Base-by-base conservation (phyloP, 1,140 invertebrate species). In the Trachymyrmex septentrionalis region DNA sequence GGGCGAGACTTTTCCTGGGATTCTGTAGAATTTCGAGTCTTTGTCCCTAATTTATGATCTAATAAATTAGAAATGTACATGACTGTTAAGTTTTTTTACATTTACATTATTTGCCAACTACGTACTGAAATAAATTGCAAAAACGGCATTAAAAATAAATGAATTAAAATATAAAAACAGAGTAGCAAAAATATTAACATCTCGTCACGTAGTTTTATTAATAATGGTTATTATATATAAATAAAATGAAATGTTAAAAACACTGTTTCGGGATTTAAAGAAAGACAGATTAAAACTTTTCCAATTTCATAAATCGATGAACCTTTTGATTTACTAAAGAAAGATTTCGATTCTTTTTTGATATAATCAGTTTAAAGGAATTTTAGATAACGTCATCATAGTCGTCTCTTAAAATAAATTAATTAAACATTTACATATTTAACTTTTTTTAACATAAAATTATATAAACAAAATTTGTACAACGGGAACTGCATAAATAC, bases 261-360 rank as follows among this genome's bases (percentile, higher is more conserved):
- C 34, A 34, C 4, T 34, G 27, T 84, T 84, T 4, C 27, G 14
- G 3, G 9, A 24, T 75, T 84, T 50, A 50, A 21, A 59, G 34
- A 9, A 50, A 73, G 55, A 73, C 14, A 73, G 24, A 82, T 73
- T 84, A 75, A 63, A 84, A 75, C 69, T 84, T 84, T 84, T 75
- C 48, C 14, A 73, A 84, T 73, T 84, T 7, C 10, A 84, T n/a
- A 75, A 73, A 27, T 73, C 69, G 38, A 61, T 61, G 7, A 75
- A 59, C 14, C 55, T 61, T 80, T 73, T 14, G 19, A 2, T 12
- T 14, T 19, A 34, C 16, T 50, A 14, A 16, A 16, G 34, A 34
- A 48, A 57, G 27, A 59, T 38, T 21, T 82, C 27, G 3, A 61
- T 82, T 72, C 24, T 59, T 12, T 59, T 82, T 3, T 27, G 4